Conservation (phyloP, 2,888 invertebrate species). For the Erpobdella octoculata region DNA sequence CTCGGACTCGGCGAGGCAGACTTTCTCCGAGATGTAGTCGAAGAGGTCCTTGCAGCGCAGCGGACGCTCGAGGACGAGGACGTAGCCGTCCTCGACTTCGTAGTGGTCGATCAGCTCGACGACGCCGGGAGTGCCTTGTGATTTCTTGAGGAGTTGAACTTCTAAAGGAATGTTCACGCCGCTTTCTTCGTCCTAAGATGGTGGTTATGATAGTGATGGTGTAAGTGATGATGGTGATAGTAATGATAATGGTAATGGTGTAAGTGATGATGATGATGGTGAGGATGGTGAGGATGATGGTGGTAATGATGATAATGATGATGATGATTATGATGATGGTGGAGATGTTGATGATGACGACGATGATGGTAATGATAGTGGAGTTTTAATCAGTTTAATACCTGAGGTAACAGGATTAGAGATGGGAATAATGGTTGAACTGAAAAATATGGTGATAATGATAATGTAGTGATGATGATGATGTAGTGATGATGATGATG, state of each 20-base stretch:
- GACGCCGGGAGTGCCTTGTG: slow-evolving; percentile 56
- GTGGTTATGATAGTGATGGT: neutral
- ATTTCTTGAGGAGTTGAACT: slow-evolving; percentile 56
- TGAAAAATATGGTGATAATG: no score
- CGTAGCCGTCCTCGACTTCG: slow-evolving; percentile 55
- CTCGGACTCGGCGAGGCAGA: slow-evolving; percentile 55
- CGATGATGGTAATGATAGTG: neutral
- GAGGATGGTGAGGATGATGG: neutral
- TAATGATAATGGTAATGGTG: neutral
- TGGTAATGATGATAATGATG: slow-evolving; percentile 4
- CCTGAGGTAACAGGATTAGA: no score
- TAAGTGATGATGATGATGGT: neutral
- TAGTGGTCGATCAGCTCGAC: slow-evolving; percentile 58
- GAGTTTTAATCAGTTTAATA: neutral
- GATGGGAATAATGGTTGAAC: no score
- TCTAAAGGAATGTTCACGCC: slow-evolving; percentile 56
- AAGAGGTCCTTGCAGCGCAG: slow-evolving; percentile 58
- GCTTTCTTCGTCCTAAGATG: slow-evolving; percentile 44
- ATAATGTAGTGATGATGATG: no score
- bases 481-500: no score
- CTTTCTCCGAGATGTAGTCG: slow-evolving; percentile 60
- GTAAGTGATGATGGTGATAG: neutral
- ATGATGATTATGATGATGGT: slow-evolving; percentile 3
- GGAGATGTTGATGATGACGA: slow-evolving; percentile 4
- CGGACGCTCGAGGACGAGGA: slow-evolving; percentile 59